phyloP scores from a whole-genome alignment of 2,113 vertebrate species.

The Noturus placidus region DNA sequence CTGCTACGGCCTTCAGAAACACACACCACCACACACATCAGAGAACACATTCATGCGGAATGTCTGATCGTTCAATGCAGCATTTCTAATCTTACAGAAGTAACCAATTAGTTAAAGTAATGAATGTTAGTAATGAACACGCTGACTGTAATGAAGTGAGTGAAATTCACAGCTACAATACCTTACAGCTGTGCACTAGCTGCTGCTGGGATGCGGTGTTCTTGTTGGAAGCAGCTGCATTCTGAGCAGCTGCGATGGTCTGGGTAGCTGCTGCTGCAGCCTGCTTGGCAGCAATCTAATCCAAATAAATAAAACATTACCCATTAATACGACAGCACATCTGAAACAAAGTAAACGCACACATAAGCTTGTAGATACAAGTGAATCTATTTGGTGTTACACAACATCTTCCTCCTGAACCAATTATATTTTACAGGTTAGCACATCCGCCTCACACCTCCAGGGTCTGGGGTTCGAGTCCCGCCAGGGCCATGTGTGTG shows the following conservation, averaged over 20 bases:
- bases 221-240: conserved; percentile 93
- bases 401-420: not conserved
- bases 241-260: conserved; percentile 96
- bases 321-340: not conserved
- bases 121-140: not conserved
- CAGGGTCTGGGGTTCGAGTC: no score
- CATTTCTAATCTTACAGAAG: not conserved
- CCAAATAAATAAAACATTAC: conserved; percentile 33
- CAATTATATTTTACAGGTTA: not conserved
- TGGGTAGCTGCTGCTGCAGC: conserved; percentile 96
- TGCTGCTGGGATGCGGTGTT: conserved; percentile 93
- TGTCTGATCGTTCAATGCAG: no score
- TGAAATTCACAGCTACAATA: conserved; percentile 59
- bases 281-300: conserved; percentile 92
- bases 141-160: not conserved
- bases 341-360: not conserved
- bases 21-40: conserved; percentile 19
- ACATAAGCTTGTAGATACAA: not conserved
- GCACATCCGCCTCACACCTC: no score
- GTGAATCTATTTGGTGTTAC: not conserved
- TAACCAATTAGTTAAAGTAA: conserved; percentile 4
- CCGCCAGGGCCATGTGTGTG: no score
- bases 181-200: conserved; percentile 98
- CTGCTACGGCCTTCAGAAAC: conserved; percentile 83
- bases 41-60: no score